Evolutionary conservation across 2,888 invertebrate species (phyloP).

Genomic region (Latrodectus elegans): DNA sequence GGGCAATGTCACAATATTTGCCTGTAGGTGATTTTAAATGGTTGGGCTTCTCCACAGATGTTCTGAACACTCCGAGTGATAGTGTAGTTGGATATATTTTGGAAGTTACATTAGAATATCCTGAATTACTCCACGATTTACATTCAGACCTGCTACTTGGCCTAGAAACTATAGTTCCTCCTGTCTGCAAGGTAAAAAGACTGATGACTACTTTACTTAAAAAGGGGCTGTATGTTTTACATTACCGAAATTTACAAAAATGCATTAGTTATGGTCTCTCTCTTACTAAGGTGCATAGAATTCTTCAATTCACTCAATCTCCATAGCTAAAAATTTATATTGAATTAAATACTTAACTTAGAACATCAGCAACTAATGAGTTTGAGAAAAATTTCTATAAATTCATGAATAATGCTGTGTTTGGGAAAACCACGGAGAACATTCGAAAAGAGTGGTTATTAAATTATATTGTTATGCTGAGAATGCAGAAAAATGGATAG

Average conservation of each 20-base stretch:
- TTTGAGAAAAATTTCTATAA: slow-evolving; percentile 75
- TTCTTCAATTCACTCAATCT: neutral
- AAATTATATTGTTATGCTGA: slow-evolving; percentile 55
- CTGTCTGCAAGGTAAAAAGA: slow-evolving; percentile 18
- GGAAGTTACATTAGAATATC: too few species aligned
- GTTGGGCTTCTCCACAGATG: too few species aligned
- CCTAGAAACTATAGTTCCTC: neutral
- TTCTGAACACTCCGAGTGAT: too few species aligned
- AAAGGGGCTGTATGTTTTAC: neutral
- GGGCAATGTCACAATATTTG: too few species aligned
- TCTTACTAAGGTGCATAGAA: slow-evolving; percentile 6
- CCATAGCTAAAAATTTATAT: slow-evolving; percentile 10
- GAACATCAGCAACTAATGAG: slow-evolving; percentile 71
- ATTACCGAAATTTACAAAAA: slow-evolving; percentile 8
- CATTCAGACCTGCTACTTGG: neutral
- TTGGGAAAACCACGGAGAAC: slow-evolving; percentile 74
- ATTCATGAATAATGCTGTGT: slow-evolving; percentile 74
- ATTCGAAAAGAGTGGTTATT: slow-evolving; percentile 72
- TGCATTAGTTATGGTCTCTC: neutral
- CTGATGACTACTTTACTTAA: neutral
- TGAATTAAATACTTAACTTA: too few species aligned
- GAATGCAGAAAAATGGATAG: slow-evolving; percentile 18
- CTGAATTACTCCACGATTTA: too few species aligned
- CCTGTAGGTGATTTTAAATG: too few species aligned
- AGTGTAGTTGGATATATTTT: too few species aligned